Evolutionary conservation across 2,888 invertebrate species (phyloP), one percentile per base, ranked within the genome.

Genomic region (Drosophila mulleri): DNA sequence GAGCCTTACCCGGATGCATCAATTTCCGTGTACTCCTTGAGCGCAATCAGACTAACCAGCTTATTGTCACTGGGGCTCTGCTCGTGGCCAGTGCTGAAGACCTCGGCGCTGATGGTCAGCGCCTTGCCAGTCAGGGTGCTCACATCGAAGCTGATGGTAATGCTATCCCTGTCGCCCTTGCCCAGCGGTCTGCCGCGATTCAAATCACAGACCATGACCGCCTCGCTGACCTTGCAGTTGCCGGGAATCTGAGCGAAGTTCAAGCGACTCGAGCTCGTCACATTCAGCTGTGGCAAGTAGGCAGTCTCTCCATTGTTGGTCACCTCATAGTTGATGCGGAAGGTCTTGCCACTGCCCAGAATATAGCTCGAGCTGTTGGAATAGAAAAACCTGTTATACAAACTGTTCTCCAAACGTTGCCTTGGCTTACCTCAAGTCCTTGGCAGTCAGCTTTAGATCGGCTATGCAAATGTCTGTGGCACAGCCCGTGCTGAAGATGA

Each of bases 281-380:
- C 90, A 60, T 92, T 91, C 29, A 94, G 79, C 80, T 94, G 92
- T 0, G 94, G 93, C 50, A 93, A 86, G 77, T 94, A 94, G 5
- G 94, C 94, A 1, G 93, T 92, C 81, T 94, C 94, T 1, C 93
- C 94, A 0, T 71, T 73, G 75, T 94, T 94, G 5, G 76, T 83
- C 2, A 94, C 84, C 11, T 91, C 90, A 65, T 93, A 93, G 8
- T 89, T 88, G 7, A 93, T 67, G 0, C 87, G 83, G 0, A 93
- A 77, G 0, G 90, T 91, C 45, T 85, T 89, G 61, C 87, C 88
- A 54, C 92, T 93, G 23, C 93, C 93, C 67, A 93, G 65, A 2
- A 91, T 88, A 53, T 90, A 93, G 2, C 89, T 90, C 45, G 90
- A 70, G 44, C 93, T 93, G 41, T 26, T 26, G 2, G 14, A 5